Conservation (phyloP, 2,888 invertebrate genomes). For the Amphipoea lucens region DNA sequence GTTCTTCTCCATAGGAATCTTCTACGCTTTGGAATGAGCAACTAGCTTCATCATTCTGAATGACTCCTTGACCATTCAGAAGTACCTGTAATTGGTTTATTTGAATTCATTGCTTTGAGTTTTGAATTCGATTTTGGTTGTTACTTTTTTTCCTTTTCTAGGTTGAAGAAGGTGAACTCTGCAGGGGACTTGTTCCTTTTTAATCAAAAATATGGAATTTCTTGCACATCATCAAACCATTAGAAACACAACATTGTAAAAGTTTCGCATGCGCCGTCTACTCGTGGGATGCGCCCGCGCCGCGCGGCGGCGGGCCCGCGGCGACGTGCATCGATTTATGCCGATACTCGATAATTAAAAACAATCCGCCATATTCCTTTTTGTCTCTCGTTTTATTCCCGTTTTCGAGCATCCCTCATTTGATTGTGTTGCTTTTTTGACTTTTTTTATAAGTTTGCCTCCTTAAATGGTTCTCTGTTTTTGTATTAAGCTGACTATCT, state of each 20-base stretch:
- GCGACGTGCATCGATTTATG: conserved; percentile 90
- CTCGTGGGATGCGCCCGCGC: conserved; percentile 75
- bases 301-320: conserved; percentile 82
- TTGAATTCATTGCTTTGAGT: neutral
- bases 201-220: neutral
- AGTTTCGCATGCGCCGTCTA: conserved; percentile 55
- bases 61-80: neutral
- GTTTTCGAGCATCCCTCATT: conserved; percentile 90
- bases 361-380: conserved; percentile 90
- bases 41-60: neutral
- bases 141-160: neutral
- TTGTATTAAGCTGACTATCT: conserved; percentile 83
- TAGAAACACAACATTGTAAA: conserved; percentile 41
- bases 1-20: neutral
- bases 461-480: conserved; percentile 79
- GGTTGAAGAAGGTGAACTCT: neutral
- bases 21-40: neutral
- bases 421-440: conserved; percentile 87
- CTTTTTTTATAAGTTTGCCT: conserved; percentile 75
- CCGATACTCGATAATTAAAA: conserved; percentile 91
- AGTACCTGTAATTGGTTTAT: neutral
- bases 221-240: neutral
- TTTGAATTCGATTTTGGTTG: neutral
- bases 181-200: neutral
- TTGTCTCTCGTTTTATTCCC: conserved; percentile 87